A percentile compares a stretch with the other conserved stretches of the same genome.
These are phyloP conservation scores for Clarias batrachus DNA, from an alignment of 2,113 vertebrate genomes.

Conservation along the genomic window DNA sequence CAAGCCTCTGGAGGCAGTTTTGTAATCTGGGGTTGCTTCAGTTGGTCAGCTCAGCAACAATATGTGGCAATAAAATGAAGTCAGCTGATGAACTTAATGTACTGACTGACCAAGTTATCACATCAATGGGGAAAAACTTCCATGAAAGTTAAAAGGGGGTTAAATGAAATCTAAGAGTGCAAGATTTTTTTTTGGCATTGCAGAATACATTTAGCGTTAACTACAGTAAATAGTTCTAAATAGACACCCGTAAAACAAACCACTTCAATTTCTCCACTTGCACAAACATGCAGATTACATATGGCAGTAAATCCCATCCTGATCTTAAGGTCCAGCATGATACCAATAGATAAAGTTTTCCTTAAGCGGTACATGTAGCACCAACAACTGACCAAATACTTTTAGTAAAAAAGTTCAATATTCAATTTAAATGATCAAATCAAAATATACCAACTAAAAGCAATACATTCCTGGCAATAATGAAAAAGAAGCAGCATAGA, in stretches of 20 bases:
- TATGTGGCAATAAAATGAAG: too few species aligned
- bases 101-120: too few species aligned
- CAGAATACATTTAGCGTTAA: background rate
- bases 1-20: too few species aligned
- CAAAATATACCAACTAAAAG: background rate
- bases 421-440: background rate
- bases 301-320: background rate
- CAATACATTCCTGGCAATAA: background rate
- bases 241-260: background rate
- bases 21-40: too few species aligned
- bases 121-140: too few species aligned
- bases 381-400: background rate
- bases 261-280: background rate
- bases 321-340: background rate
- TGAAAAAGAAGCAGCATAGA: background rate
- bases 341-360: background rate
- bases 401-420: background rate
- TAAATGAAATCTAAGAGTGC: too few species aligned
- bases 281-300: background rate
- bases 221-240: background rate
- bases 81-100: too few species aligned
- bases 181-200: too few species aligned
- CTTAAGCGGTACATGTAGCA: background rate
- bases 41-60: too few species aligned
- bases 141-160: too few species aligned